Evolutionary conservation across 2,797 vertebrate genomes (phyloP).

Genomic region (Danio jaintianensis): DNA sequence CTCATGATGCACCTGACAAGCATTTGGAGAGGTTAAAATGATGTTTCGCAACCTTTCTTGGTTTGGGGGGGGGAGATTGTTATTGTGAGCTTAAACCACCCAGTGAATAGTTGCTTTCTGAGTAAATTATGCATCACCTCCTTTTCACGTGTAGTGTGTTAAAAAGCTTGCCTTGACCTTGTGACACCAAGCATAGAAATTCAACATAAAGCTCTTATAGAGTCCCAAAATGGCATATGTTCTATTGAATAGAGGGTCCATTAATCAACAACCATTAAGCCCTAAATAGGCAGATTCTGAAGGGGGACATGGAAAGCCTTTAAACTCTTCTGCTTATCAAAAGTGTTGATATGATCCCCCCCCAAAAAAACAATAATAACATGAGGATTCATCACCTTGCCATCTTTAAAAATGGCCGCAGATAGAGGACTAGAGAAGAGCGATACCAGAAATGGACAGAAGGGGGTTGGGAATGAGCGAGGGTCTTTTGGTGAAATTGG

Average conservation of each 20-base stretch:
- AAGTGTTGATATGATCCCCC: slow-evolving; percentile 67
- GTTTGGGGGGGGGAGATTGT: slow-evolving; percentile 50
- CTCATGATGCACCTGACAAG: slow-evolving; percentile 45
- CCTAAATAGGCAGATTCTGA: slow-evolving; percentile 83
- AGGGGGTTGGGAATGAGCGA: slow-evolving; percentile 59
- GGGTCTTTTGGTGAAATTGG: slow-evolving; percentile 67
- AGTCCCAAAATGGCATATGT: slow-evolving; percentile 79
- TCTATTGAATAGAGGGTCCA: slow-evolving; percentile 77
- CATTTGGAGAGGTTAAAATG: slow-evolving; percentile 40
- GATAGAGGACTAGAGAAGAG: slow-evolving; percentile 46
- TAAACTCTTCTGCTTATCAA: slow-evolving; percentile 48
- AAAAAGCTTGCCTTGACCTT: slow-evolving; percentile 73
- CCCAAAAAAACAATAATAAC: slow-evolving; percentile 67
- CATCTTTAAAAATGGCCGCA: slow-evolving; percentile 64
- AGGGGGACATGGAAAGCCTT: slow-evolving; percentile 69
- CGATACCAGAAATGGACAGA: slow-evolving; percentile 31
- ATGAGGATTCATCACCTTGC: slow-evolving; percentile 79
- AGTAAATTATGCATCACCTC: slow-evolving; percentile 67
- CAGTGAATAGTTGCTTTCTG: slow-evolving; percentile 59
- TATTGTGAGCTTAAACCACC: slow-evolving; percentile 63
- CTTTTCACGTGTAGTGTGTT: slow-evolving; percentile 69
- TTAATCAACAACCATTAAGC: slow-evolving; percentile 88
- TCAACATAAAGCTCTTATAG: slow-evolving; percentile 74
- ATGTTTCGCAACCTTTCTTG: slow-evolving; percentile 51
- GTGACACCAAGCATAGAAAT: slow-evolving; percentile 76